Conservation (phyloP, 2,797 vertebrate species). For the Parotocinclus haroldoi region DNA sequence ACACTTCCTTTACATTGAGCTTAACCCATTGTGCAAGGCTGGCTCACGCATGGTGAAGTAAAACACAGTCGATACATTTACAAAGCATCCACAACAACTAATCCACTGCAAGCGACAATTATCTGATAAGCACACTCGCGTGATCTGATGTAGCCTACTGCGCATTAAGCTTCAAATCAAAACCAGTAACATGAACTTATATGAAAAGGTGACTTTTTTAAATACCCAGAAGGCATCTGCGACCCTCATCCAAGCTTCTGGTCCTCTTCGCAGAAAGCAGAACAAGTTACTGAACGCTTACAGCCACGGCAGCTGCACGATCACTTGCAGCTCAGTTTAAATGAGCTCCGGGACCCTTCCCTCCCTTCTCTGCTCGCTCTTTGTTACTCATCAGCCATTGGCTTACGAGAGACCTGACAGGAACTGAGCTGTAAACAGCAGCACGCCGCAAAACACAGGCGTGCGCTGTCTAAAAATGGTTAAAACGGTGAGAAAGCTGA, state of each 20-base stretch:
- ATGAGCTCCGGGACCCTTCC: slow-evolving; percentile 1
- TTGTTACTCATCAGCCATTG: slow-evolving; percentile 33
- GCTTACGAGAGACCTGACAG: slow-evolving; percentile 20
- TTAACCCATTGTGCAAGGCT: slow-evolving; percentile 13
- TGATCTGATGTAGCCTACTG: too few species aligned
- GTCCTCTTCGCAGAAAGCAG: too few species aligned
- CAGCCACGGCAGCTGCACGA: neutral
- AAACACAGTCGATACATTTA: too few species aligned
- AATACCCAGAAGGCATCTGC: slow-evolving; percentile 3
- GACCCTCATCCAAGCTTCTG: neutral
- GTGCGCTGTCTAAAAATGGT: slow-evolving; percentile 5
- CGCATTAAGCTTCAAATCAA: neutral
- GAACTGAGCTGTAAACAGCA: slow-evolving; percentile 28
- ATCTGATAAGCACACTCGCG: too few species aligned
- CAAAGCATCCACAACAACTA: too few species aligned
- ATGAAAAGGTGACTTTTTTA: slow-evolving; percentile 24
- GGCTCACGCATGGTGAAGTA: neutral
- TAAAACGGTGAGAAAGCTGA: too few species aligned
- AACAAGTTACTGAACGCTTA: too few species aligned
- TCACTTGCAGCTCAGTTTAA: slow-evolving; percentile 3
- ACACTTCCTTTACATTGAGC: slow-evolving; percentile 46
- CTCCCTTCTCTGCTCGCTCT: slow-evolving; percentile 18
- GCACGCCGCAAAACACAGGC: slow-evolving; percentile 16
- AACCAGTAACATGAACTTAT: slow-evolving; percentile 19
- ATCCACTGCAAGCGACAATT: too few species aligned